A percentile compares a stretch with the other conserved stretches of the same genome.
phyloP scores from a whole-genome alignment of 2,113 vertebrate species.

The Erythrocebus patas region DNA sequence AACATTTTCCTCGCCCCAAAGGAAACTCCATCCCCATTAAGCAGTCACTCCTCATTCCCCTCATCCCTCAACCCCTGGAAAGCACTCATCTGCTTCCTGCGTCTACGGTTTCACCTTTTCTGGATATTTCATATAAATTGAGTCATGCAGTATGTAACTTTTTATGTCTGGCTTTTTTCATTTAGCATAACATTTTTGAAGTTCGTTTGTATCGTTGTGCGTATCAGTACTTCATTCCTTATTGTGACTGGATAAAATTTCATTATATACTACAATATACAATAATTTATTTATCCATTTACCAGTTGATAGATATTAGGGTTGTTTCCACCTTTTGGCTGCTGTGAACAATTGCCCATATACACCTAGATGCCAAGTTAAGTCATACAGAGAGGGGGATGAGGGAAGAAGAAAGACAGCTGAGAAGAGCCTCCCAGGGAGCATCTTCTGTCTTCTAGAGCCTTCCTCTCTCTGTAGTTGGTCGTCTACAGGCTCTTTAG shows the following conservation, averaged over 20 bases:
- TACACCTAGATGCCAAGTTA: constrained; percentile 28
- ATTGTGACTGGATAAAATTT: background rate
- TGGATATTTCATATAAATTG: background rate
- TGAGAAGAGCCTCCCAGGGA: background rate
- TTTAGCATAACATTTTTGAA: background rate
- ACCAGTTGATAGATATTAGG: constrained; percentile 26
- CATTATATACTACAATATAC: background rate
- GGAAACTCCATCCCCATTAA: background rate
- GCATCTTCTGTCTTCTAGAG: background rate
- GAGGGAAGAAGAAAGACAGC: background rate
- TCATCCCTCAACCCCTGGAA: background rate
- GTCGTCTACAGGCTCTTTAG: background rate
- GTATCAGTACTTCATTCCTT: background rate
- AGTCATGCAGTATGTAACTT: background rate
- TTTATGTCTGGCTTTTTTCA: background rate
- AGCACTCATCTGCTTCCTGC: background rate
- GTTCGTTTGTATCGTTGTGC: background rate
- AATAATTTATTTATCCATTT: background rate
- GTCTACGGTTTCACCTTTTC: background rate
- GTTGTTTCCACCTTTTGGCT: constrained; percentile 30
- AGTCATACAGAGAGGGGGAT: background rate
- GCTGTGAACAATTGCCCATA: background rate
- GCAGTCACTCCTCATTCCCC: background rate
- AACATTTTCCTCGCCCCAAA: constrained; percentile 4
- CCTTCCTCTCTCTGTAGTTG: background rate